Base-by-base conservation (phyloP, 2,797 vertebrate species). In the Lacerta viridis region DNA sequence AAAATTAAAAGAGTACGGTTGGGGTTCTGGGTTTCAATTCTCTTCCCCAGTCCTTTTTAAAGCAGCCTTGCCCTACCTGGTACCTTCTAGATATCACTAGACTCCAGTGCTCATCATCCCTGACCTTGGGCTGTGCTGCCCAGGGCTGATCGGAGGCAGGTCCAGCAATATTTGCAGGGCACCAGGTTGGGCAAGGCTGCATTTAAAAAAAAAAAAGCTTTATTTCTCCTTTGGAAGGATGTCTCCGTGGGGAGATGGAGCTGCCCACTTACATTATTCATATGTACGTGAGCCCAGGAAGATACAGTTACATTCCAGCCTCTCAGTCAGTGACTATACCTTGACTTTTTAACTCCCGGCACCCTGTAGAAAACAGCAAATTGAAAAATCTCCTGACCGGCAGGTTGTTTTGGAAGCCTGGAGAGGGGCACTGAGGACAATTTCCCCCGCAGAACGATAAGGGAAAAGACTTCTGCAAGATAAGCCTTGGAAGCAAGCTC, bases 221-320 rank as follows among this genome's bases (percentile, higher is more conserved):
- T 8, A 6, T 86, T 89, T 72, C 93, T 92, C 94, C 95, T 94
- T 95, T 93, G 95, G 96, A 97, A 97, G 97, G 94, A 96, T 55
- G 50, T 97, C 97, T 97, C 94, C 91, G 96, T 97, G 98, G 97
- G 93, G 96, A 96, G 97, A 97, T 94, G 96, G 97, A 95, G 95
- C 96, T 96, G 97, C 94, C 96, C 93, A 84, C 94, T 85, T 98
- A 94, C 98, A 98, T 98, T 98, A 98, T 99, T 98, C 93, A 99
- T 98, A 96, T 87, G 84, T 78, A 95, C 94, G 94, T 87, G 88
- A 98, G 96, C 97, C 95, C 92, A 46, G 93, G 94, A 55, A 95
- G 98, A 97, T 99, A 98, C 93, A 94, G 97, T 99, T 99, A 98
- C 98, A 96, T 96, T 85, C 94, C 95, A 93, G 96, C 96, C 97